A percentile compares a stretch with the other conserved stretches of the same genome.
These are phyloP conservation scores for Hippotragus niger DNA, from an alignment of 2,113 vertebrate species.

Conservation along the genomic window DNA sequence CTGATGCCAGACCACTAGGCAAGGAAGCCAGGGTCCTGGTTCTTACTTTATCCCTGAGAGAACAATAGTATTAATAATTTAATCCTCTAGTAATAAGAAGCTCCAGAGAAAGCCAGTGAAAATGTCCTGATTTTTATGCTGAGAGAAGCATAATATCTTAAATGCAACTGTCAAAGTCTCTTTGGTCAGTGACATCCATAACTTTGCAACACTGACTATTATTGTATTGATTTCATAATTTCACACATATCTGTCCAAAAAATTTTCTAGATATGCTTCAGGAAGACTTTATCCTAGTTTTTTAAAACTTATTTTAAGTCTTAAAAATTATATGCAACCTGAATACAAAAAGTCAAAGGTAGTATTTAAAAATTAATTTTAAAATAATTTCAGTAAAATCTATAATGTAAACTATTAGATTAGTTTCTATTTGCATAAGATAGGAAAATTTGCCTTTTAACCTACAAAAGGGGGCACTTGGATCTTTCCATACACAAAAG, in stretches of 20 bases:
- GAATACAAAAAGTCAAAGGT: not conserved
- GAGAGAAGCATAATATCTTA: not conserved
- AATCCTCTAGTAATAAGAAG: not conserved
- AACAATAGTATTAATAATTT: not conserved
- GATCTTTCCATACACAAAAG: not conserved
- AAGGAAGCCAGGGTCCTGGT: not conserved
- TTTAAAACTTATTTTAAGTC: not conserved
- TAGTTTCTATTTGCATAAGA: not conserved
- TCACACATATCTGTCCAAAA: not conserved
- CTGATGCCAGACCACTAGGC: not conserved
- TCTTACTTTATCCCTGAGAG: not conserved
- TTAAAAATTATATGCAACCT: not conserved
- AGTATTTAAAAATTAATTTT: not conserved
- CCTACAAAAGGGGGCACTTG: not conserved
- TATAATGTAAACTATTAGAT: not conserved
- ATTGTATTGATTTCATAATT: not conserved
- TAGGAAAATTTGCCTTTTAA: not conserved
- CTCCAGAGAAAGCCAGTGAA: not conserved
- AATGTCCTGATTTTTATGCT: not conserved
- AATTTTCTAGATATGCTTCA: not conserved
- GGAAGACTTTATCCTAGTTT: not conserved
- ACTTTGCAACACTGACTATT: not conserved
- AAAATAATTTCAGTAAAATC: conserved; percentile 3
- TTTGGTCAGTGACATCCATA: not conserved
- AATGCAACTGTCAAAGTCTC: not conserved